A percentile compares a stretch with the other conserved stretches of the same genome.
phyloP scores from a whole-genome alignment of 2,797 vertebrate genomes.

The Bradypodion ventrale region DNA sequence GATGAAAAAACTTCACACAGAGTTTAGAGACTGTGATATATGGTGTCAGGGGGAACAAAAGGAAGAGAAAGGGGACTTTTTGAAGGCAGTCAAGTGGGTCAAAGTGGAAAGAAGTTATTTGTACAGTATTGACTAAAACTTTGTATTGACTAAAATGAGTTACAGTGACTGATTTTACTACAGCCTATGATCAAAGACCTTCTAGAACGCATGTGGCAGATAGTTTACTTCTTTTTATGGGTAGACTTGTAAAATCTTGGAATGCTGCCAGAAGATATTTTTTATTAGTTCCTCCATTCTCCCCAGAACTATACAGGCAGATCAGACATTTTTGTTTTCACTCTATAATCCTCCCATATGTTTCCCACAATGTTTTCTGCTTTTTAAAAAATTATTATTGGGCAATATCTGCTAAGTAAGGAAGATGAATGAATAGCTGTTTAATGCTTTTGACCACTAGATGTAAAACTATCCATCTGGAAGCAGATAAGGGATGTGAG shows the following conservation, averaged over 20 bases:
- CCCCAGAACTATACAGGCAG: neutral
- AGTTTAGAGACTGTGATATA: neutral
- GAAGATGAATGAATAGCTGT: neutral
- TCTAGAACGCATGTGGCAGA: neutral
- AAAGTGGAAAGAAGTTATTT: neutral
- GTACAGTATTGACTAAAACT: neutral
- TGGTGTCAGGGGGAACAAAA: neutral
- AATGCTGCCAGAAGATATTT: neutral
- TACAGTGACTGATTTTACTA: neutral
- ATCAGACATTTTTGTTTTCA: neutral
- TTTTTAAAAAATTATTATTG: neutral
- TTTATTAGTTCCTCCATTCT: neutral
- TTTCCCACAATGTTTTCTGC: neutral
- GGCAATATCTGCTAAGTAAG: neutral
- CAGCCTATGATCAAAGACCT: neutral
- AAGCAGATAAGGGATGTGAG: neutral
- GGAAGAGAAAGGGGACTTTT: neutral
- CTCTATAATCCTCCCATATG: neutral
- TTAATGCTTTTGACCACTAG: neutral
- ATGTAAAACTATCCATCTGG: neutral
- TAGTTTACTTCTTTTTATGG: neutral
- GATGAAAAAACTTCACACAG: neutral
- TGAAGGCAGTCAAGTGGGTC: neutral
- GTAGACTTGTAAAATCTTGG: neutral
- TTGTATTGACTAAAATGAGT: neutral